phyloP scores from a whole-genome alignment of 2,113 vertebrate species.

The Engystomops pustulosus region DNA sequence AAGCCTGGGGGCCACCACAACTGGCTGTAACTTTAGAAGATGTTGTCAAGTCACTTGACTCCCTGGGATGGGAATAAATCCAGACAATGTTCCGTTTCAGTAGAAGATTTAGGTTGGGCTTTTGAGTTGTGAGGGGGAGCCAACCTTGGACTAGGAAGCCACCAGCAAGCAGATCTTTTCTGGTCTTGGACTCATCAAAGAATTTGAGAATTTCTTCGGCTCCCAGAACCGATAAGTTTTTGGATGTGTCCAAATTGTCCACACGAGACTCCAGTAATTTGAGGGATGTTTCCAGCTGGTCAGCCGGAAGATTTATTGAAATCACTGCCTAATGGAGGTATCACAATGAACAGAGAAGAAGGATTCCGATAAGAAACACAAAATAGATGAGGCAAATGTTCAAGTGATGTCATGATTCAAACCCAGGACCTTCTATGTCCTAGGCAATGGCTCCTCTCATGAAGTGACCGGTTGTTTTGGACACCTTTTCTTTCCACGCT shows the following conservation, averaged over 20 bases:
- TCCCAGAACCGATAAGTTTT: not conserved
- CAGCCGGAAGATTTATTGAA: not conserved
- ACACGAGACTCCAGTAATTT: slow-evolving; percentile 7
- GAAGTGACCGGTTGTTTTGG: too few species aligned
- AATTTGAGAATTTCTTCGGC: not conserved
- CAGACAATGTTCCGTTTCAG: not conserved
- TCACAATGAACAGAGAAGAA: not conserved
- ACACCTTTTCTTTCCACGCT: too few species aligned
- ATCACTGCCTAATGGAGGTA: slow-evolving; percentile 5
- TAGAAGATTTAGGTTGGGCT: slow-evolving; percentile 18
- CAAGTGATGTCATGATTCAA: too few species aligned
- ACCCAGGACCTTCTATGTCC: too few species aligned
- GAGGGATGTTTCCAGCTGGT: not conserved
- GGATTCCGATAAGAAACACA: too few species aligned
- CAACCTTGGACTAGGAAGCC: not conserved
- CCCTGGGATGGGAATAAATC: not conserved
- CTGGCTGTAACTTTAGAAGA: slow-evolving; percentile 55
- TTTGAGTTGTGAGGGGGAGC: slow-evolving; percentile 8
- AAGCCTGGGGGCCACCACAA: not conserved
- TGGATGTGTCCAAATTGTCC: not conserved
- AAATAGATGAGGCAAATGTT: too few species aligned
- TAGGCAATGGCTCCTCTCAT: too few species aligned
- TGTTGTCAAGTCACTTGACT: not conserved
- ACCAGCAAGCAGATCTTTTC: slow-evolving; percentile 11
- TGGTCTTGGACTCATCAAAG: not conserved